These are phyloP conservation scores for Dermatophagoides farinae DNA, from an alignment of 1,140 invertebrate genomes.

Conservation along the genomic window DNA sequence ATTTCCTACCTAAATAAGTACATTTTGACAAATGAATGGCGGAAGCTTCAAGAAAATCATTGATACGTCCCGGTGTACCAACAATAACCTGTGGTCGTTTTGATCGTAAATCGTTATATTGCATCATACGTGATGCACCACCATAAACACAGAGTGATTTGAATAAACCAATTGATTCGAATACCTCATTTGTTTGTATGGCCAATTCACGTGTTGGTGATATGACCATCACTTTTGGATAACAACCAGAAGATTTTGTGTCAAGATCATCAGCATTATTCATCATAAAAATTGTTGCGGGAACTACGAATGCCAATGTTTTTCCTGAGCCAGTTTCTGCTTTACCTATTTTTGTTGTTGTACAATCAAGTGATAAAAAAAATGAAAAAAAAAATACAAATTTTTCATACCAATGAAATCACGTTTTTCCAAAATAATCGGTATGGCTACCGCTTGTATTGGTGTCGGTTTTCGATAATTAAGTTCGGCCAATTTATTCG, in stretches of 20 bases:
- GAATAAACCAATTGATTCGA: conserved; percentile 11
- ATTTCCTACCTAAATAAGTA: conserved; percentile 20
- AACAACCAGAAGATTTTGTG: conserved; percentile 35
- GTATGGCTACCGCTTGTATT: conserved; percentile 73
- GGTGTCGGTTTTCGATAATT: conserved; percentile 22
- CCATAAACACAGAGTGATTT: conserved; percentile 10
- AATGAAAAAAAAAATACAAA: background rate
- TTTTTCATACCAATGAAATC: conserved; percentile 78
- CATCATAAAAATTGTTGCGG: conserved; percentile 31
- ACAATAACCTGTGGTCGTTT: background rate
- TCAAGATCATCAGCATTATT: conserved; percentile 17
- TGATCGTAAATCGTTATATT: conserved; percentile 29
- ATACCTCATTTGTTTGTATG: conserved; percentile 37
- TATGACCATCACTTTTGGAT: conserved; percentile 61
- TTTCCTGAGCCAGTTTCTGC: conserved; percentile 65
- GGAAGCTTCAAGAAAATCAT: background rate
- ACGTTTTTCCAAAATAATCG: conserved; percentile 65
- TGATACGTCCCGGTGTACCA: conserved; percentile 8
- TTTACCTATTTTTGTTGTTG: background rate
- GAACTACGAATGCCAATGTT: conserved; percentile 43
- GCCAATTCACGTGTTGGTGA: conserved; percentile 76
- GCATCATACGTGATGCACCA: conserved; percentile 7
- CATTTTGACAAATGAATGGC: background rate
- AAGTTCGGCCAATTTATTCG: conserved; percentile 9
- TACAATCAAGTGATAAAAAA: conserved; percentile 1